phyloP scores from a whole-genome alignment of 2,888 invertebrate genomes.

The Limnephilus auricula region DNA sequence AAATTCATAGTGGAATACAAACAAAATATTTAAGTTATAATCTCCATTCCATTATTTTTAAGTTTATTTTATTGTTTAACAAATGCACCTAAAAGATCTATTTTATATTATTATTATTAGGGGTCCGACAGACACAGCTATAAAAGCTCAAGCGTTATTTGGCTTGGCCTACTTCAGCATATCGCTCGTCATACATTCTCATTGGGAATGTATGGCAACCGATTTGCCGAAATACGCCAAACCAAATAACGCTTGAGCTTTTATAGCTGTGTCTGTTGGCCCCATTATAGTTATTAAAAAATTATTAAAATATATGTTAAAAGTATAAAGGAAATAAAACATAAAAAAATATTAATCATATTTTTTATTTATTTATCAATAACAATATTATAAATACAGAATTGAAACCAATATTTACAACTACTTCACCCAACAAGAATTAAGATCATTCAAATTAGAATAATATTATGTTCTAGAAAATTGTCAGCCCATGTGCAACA shows the following conservation, averaged over 20 bases:
- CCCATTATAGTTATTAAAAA: background rate
- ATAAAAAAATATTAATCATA: background rate
- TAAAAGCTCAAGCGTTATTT: no score
- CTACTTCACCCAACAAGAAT: background rate
- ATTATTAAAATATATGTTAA: background rate
- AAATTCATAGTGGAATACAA: no score
- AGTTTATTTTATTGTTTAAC: background rate
- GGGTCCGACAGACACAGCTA: no score
- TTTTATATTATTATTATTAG: background rate
- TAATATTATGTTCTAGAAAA: background rate
- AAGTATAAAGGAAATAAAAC: slow-evolving; percentile 1
- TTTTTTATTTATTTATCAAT: slow-evolving; percentile 21
- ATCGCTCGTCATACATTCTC: no score
- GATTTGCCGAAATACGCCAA: no score
- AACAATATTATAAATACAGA: slow-evolving; percentile 8
- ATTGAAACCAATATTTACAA: slow-evolving; percentile 21
- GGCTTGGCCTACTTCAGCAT: no score
- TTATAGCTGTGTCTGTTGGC: no score
- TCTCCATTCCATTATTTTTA: background rate
- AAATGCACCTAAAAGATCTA: background rate
- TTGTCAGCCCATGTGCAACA: background rate
- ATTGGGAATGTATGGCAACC: no score
- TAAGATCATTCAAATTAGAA: background rate
- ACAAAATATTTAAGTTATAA: no score
- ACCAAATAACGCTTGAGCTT: no score